Base-by-base conservation (phyloP, 2,888 invertebrate genomes). In the Hemicrepidius hirtus region DNA sequence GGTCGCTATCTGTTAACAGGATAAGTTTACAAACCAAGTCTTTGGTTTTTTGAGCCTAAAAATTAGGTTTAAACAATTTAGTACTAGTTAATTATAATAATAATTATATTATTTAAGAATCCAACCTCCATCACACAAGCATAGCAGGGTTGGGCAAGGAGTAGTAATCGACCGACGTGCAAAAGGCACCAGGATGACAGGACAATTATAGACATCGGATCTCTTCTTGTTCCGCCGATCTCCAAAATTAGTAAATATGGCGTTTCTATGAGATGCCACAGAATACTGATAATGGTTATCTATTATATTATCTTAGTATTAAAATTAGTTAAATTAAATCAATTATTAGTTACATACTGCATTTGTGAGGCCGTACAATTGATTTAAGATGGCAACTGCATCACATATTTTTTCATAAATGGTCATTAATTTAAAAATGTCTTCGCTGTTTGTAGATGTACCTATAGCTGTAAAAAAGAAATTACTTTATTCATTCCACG, bases 231-330 rank as follows among this genome's bases (percentile, higher is more conserved):
- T 20, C 49, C 49, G 21, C 7, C 24, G 21, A 49, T 12, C n/a
- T 49, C 49, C 21, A 21, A 21, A 12, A 49, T 49, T 12, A 49
- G n/a, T 49, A 49, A 21, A 12, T 49, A 49, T 24, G 49, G 49
- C 3, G 49, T 49, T 24, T 49, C 24, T 6, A 49, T 49, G 12
- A 49, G 21, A n/a, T 49, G 49, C 49, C 49, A 49, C 5, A 49
- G 24, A 10, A 49, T 49, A 3, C 49, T 20, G 3, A 49, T 20
- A 12, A 49, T 49, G 21, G n/a, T n/a, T 24, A 24, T 20, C 49
- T 49, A 24, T n/a, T 13, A 1, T 6, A 41, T 41, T 5, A 1
- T n/a, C n/a, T 41, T 13, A n/a, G 13, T n/a, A 13, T 41, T 41
- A 7, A 3, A 13, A 13, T 41, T 24, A 3, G 9, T 12, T 1